Percentiles rank a stretch among this genome's conserved stretches.
Evolutionary conservation across 2,797 vertebrate species (phyloP).

Genomic region (Takifugu ocellatus): DNA sequence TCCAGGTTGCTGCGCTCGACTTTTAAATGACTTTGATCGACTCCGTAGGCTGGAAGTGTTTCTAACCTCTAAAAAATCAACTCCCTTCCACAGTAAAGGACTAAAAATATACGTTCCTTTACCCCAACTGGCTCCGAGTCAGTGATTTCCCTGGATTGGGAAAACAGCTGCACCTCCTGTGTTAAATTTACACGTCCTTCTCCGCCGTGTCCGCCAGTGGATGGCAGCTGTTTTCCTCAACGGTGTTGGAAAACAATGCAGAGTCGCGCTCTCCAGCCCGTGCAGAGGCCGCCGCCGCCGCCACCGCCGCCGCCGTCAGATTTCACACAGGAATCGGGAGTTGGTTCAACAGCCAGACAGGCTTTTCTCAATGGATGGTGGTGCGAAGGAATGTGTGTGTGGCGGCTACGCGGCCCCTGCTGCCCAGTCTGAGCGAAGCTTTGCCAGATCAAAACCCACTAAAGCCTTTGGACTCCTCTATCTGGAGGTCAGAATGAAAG

Average conservation of each 20-base stretch:
- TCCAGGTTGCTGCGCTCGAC: conserved; percentile 42
- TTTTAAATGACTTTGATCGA: conserved; percentile 63
- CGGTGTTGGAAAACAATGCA: conserved; percentile 10
- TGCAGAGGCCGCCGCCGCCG: conserved; percentile 24
- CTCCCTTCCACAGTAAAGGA: not conserved
- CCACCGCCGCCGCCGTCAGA: conserved; percentile 18
- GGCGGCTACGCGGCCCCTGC: conserved; percentile 36
- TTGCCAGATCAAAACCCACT: conserved; percentile 31
- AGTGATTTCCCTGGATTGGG: conserved; percentile 10
- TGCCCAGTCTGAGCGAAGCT: conserved; percentile 42
- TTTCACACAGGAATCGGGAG: conserved; percentile 51
- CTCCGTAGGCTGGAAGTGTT: conserved; percentile 27
- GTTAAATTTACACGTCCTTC: conserved; percentile 9
- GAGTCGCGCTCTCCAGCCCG: conserved; percentile 9
- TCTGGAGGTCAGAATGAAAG: conserved; percentile 43
- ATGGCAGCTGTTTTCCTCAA: conserved; percentile 6
- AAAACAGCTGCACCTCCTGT: conserved; percentile 6
- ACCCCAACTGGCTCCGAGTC: not conserved
- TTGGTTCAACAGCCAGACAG: conserved; percentile 45
- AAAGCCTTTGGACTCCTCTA: conserved; percentile 29
- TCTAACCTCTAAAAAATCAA: conserved; percentile 12
- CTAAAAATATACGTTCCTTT: not conserved
- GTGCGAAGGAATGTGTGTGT: conserved; percentile 49
- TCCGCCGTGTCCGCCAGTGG: conserved; percentile 11
- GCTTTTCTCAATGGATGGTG: conserved; percentile 31